A percentile compares a stretch with the other conserved stretches of the same genome.
These are phyloP conservation scores for Nezara viridula DNA, from an alignment of 2,888 invertebrate species.

Conservation along the genomic window DNA sequence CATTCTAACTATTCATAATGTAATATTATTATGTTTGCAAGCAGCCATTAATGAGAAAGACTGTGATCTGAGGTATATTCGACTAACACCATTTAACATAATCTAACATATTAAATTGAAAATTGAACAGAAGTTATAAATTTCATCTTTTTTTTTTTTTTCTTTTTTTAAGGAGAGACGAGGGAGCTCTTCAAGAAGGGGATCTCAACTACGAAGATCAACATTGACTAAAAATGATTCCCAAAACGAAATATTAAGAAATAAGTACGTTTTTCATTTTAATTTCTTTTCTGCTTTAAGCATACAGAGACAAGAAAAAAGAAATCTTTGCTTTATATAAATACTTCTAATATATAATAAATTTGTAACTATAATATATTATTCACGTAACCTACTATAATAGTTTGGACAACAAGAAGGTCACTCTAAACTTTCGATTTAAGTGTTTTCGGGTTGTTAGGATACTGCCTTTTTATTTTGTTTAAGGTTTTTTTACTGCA, in stretches of 20 bases:
- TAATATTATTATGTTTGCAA: conserved; percentile 52
- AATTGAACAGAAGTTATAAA: neutral
- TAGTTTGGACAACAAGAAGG: too few relatives aligned
- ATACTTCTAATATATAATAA: neutral
- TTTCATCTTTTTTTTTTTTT: neutral
- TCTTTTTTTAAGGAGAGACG: conserved; percentile 59
- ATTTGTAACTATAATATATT: too few relatives aligned
- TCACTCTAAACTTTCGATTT: too few relatives aligned
- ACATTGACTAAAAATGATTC: conserved; percentile 61
- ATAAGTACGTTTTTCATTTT: conserved; percentile 33
- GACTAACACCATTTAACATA: neutral
- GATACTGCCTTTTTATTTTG: too few relatives aligned
- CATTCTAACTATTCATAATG: conserved; percentile 12
- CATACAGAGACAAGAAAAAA: neutral
- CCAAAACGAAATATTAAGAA: conserved; percentile 57
- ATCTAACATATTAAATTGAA: neutral
- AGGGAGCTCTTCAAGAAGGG: conserved; percentile 62
- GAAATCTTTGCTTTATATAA: neutral
- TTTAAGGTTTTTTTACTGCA: too few relatives aligned
- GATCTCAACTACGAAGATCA: conserved; percentile 61
- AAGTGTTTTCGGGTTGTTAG: too few relatives aligned
- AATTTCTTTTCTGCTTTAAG: neutral
- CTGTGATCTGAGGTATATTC: conserved; percentile 62
- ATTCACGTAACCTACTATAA: too few relatives aligned
- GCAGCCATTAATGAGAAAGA: conserved; percentile 63